Evolutionary conservation across 2,888 invertebrate genomes (phyloP), one percentile per base, ranked within the genome.

Genomic region (Gastracanthus pulcherrimus): DNA sequence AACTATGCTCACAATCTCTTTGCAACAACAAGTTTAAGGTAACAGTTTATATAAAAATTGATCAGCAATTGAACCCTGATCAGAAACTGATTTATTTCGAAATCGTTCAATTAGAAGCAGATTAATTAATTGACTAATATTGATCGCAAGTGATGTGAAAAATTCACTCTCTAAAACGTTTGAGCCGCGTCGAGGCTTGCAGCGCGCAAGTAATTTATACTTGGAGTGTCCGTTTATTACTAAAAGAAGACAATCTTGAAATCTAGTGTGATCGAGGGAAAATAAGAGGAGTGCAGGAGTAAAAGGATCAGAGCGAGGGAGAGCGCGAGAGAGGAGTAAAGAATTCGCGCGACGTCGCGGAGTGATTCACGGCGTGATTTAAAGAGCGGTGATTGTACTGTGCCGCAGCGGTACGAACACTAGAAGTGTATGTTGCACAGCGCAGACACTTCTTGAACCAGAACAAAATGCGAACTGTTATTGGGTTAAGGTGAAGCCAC

Each of bases 331-430:
- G 58, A 41, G 29, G 48, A 0, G 66, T 80, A 38, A 84, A 86
- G 85, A 86, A 87, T 88, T 86, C 84, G 62, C 84, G 58, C n/a
- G 16, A 84, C 86, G 87, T 84, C 85, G 85, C 62, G 82, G 86
- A 88, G 86, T 87, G 87, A 88, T 88, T 88, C 88, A 87, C 86
- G 82, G 81, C 83, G 85, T 89, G 88, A 89, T 89, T 89, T 88
- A 88, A 88, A 41, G 34, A 85, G 85, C 85, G 81, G 80, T 36
- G 82, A 51, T 71, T 62, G 75, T 72, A 84, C 84, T 84, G 86
- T 29, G 29, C 41, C 13, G n/a, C 67, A 41, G 58, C 71, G 58
- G 55, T 16, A 16, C 26, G 41, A 62, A 34, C 23, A 34, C 34
- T 62, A 26, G 74, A 75, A 84, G 83, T 86, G 85, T 70, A 82